Evolutionary conservation across 2,113 vertebrate species (phyloP), one percentile per base, ranked within the genome.

Genomic region (Myotis brandtii): DNA sequence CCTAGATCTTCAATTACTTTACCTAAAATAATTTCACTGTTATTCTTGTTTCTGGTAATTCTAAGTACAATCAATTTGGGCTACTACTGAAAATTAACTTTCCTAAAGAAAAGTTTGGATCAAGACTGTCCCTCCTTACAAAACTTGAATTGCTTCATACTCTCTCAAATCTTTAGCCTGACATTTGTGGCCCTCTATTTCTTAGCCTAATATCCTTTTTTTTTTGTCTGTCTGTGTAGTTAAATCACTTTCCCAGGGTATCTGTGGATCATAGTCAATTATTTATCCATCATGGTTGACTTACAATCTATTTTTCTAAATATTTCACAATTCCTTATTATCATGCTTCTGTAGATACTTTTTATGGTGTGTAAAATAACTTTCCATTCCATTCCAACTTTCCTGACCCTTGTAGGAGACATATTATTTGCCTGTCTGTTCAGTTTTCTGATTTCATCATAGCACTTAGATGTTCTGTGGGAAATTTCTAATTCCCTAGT

Each of bases 121-220:
- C 43, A 48, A 66, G 17, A 1, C 52, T 40, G 2, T 70, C 9
- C 9, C 8, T 70, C 86, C 48, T 54, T 56, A 56, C 1, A 52
- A 82, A 23, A 1, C 8, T 37, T 12, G 9, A 62, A 25, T 80
- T 18, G 14, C 0, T 79, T 93, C 10, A 54, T 2, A 69, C 0
- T 54, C 4, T 77, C 25, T 30, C 9, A 67, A 12, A 20, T 75
- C 6, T 72, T 90, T n/a, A 43, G 13, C 5, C 2, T 76, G 9
- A 5, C 9, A 66, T 56, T 70, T 5, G 18, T 10, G 0, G 0
- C 3, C 8, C 1, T 54, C 46, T 66, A 30, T 4, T 0, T 14
- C 12, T 59, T 85, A 6, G 0, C 9, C 14, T 81, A 66, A 43
- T 12, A 6, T 86, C 52, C 0, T 0, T 67, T 77, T 79, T 59